A percentile compares a stretch with the other conserved stretches of the same genome.
These are phyloP conservation scores for Hippopotamyrus pictus DNA, from an alignment of 2,797 vertebrate genomes.

Conservation along the genomic window DNA sequence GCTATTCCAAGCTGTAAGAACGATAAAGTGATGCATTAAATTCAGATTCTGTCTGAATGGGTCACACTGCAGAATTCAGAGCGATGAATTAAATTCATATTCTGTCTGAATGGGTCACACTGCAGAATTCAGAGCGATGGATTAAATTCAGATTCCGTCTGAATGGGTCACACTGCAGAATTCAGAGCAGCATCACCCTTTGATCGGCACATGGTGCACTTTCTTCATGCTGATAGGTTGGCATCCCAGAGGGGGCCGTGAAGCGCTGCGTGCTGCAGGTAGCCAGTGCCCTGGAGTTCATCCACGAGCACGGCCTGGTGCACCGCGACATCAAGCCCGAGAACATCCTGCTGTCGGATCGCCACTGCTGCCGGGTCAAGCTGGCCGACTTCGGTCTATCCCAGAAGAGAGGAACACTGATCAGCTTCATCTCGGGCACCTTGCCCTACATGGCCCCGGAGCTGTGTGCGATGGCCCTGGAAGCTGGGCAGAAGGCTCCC, in stretches of 20 bases:
- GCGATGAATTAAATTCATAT: background rate
- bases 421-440: slow-evolving; percentile 64
- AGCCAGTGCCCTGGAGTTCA: slow-evolving; percentile 69
- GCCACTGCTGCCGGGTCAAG: slow-evolving; percentile 62
- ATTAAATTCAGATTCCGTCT: background rate
- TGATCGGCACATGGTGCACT: background rate
- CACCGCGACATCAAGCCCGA: slow-evolving; percentile 75
- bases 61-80: background rate
- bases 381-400: slow-evolving; percentile 75
- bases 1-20: background rate
- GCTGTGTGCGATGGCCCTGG: slow-evolving; percentile 57
- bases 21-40: background rate
- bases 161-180: background rate
- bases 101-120: background rate
- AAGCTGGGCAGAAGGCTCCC: slow-evolving; percentile 50
- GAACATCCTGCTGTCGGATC: slow-evolving; percentile 70
- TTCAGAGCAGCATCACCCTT: background rate
- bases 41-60: background rate
- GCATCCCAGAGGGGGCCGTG: slow-evolving; percentile 64
- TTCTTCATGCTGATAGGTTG: slow-evolving; percentile 48
- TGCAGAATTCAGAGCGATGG: background rate
- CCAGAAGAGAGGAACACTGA: slow-evolving; percentile 64
- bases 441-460: slow-evolving; percentile 73
- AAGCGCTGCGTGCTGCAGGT: slow-evolving; percentile 70
- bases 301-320: slow-evolving; percentile 66